Conservation (phyloP, 2,797 vertebrate species). For the Simalia tracyae region DNA sequence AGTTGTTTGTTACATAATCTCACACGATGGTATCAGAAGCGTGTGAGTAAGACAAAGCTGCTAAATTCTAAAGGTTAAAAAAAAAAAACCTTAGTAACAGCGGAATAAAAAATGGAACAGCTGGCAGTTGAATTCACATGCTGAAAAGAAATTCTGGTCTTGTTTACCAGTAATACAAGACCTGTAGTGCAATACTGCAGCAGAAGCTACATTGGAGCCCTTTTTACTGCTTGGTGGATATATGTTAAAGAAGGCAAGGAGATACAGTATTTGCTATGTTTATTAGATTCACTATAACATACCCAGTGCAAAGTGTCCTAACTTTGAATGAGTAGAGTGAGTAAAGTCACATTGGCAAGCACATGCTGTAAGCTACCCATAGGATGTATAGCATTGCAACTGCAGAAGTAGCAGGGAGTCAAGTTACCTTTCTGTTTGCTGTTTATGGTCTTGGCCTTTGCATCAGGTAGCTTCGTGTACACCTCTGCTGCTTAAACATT, state of each 20-base stretch:
- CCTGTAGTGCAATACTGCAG: neutral
- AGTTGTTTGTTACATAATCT: conserved; percentile 46
- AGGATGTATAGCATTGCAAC: neutral
- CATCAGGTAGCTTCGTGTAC: neutral
- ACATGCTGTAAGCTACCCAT: neutral
- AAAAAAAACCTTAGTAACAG: neutral
- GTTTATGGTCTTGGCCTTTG: neutral
- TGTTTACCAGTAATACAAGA: neutral
- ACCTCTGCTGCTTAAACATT: neutral
- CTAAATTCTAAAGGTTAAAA: neutral
- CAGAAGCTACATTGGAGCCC: neutral
- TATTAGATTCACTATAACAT: neutral
- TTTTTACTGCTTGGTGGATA: neutral
- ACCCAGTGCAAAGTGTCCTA: neutral
- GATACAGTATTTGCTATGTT: neutral
- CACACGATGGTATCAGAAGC: conserved; percentile 5
- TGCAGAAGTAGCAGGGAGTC: neutral
- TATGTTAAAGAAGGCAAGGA: neutral
- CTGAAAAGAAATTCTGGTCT: neutral
- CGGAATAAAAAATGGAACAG: neutral
- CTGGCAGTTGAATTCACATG: accelerated
- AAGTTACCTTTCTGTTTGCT: neutral
- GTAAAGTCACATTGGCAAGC: neutral
- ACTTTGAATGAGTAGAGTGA: neutral
- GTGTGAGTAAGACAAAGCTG: conserved; percentile 15